These are phyloP conservation scores for Drosophila bifasciata DNA, from an alignment of 1,140 invertebrate genomes.

Conservation along the genomic window DNA sequence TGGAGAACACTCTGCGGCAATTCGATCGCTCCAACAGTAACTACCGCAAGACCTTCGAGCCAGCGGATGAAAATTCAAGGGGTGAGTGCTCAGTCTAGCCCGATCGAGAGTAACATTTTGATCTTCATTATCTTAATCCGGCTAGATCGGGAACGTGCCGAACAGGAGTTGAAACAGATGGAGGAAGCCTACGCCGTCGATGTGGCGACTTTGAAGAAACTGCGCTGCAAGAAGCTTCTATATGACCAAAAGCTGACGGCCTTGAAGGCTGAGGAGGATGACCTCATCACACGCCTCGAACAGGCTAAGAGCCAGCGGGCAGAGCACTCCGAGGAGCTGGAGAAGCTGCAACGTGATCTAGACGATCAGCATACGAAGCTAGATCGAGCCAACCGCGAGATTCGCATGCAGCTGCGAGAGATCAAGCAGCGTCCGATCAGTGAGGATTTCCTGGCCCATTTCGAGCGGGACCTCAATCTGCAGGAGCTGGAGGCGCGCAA, in stretches of 20 bases:
- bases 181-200: slow-evolving; percentile 54
- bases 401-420: slow-evolving; percentile 60
- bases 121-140: background rate
- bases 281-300: slow-evolving; percentile 39
- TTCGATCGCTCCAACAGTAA: slow-evolving; percentile 87
- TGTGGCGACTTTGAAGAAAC: slow-evolving; percentile 56
- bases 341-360: slow-evolving; percentile 66
- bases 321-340: slow-evolving; percentile 60
- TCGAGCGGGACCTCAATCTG: slow-evolving; percentile 75
- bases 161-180: slow-evolving; percentile 47
- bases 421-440: slow-evolving; percentile 65
- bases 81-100: slow-evolving; percentile 29
- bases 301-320: slow-evolving; percentile 25
- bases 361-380: slow-evolving; percentile 73
- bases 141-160: slow-evolving; percentile 50
- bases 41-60: slow-evolving; percentile 85
- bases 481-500: slow-evolving; percentile 83
- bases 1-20: slow-evolving; percentile 89
- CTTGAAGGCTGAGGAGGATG: slow-evolving; percentile 42
- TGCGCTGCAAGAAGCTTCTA: slow-evolving; percentile 64
- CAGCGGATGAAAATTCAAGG: slow-evolving; percentile 43
- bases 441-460: slow-evolving; percentile 69
- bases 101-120: slow-evolving; percentile 20
- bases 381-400: slow-evolving; percentile 73
- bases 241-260: slow-evolving; percentile 53